A percentile compares a stretch with the other conserved stretches of the same genome.
Evolutionary conservation across 2,113 vertebrate species (phyloP).

Genomic region (Lagopus leucura): DNA sequence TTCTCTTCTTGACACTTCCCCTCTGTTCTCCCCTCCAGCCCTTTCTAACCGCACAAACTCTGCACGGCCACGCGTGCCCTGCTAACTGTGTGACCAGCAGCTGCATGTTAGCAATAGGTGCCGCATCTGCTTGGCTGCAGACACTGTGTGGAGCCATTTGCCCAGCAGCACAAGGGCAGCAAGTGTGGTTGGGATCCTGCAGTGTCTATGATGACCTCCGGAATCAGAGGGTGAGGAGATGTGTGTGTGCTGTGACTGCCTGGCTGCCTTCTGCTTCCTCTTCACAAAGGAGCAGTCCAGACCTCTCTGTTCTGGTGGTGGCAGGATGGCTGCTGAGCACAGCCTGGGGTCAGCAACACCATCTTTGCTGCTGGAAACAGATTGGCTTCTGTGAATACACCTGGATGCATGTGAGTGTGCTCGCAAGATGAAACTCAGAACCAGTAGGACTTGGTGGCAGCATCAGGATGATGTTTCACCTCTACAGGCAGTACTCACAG

Average conservation of each 20-base stretch:
- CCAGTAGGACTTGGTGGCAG: not conserved
- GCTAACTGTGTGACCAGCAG: constrained; percentile 27
- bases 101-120: constrained; percentile 50
- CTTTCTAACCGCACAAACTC: constrained; percentile 49
- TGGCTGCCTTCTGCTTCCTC: not conserved
- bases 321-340: not conserved
- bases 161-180: not conserved
- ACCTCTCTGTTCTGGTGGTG: not conserved
- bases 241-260: not conserved
- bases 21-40: constrained; percentile 21
- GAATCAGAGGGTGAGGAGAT: not conserved
- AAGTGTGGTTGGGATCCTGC: not conserved
- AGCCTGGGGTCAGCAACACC: not conserved
- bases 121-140: not conserved
- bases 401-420: fast-evolving
- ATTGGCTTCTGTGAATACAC: fast-evolving
- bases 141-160: not conserved
- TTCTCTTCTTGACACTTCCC: constrained; percentile 14
- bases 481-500: not conserved
- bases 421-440: not conserved
- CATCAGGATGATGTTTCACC: fast-evolving
- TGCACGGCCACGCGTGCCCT: constrained; percentile 17
- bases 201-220: not conserved
- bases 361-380: not conserved
- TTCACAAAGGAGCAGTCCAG: not conserved